These are phyloP conservation scores for Hafferia zeledoni DNA, from an alignment of 2,797 vertebrate genomes.

Conservation along the genomic window DNA sequence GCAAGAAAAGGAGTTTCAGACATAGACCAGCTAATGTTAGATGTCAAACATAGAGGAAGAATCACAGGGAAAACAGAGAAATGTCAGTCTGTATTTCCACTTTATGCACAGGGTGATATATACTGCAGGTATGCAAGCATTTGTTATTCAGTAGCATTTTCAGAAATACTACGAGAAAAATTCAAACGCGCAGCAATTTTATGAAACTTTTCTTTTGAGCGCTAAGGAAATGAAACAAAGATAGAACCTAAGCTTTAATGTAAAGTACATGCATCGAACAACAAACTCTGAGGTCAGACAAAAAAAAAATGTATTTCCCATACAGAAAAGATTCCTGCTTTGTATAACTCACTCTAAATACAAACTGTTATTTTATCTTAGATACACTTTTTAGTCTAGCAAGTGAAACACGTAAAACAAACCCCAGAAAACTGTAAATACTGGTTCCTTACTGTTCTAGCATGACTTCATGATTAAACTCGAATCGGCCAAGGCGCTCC, in stretches of 20 bases:
- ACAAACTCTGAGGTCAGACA: background rate
- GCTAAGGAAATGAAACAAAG: slow-evolving; percentile 1
- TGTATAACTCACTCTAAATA: background rate
- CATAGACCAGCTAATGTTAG: background rate
- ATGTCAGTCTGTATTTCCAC: background rate
- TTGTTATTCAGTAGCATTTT: background rate
- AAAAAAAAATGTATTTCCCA: background rate
- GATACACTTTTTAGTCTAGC: background rate
- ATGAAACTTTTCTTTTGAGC: background rate
- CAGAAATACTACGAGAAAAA: background rate
- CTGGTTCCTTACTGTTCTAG: slow-evolving; percentile 21
- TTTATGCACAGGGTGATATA: background rate
- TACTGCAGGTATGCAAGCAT: background rate
- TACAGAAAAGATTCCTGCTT: background rate
- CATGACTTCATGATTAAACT: slow-evolving; percentile 2
- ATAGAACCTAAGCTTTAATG: background rate
- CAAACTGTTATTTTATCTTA: background rate
- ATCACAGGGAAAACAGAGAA: background rate
- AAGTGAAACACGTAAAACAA: background rate
- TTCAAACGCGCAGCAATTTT: background rate
- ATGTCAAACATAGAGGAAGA: background rate
- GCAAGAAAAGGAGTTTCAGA: background rate
- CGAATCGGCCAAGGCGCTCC: background rate
- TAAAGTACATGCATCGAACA: background rate
- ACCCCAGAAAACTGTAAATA: background rate